Percentiles rank a stretch among this genome's conserved stretches.
These are phyloP conservation scores for Dascillus cervinus DNA, from an alignment of 2,888 invertebrate genomes.

Conservation along the genomic window DNA sequence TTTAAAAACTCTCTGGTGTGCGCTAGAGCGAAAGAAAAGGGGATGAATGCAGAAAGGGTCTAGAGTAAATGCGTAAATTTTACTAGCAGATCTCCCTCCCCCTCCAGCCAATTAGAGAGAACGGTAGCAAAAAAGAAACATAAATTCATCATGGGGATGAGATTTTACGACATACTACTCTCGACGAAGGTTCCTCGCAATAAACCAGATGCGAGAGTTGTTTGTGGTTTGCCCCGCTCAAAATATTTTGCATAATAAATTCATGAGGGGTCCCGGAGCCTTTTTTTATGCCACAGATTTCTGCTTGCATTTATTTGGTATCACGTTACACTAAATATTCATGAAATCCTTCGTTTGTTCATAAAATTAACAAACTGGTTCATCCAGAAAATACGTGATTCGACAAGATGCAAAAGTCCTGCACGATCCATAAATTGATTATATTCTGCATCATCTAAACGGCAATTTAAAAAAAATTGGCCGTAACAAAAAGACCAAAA, in stretches of 20 bases:
- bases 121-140: conserved; percentile 23
- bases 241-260: conserved; percentile 28
- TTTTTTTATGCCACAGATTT: conserved; percentile 7
- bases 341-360: too few species aligned
- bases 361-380: too few species aligned
- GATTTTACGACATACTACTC: conserved; percentile 26
- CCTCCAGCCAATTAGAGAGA: conserved; percentile 24
- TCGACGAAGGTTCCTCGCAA: conserved; percentile 14
- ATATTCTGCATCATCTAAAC: too few species aligned
- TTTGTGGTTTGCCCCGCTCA: conserved; percentile 22
- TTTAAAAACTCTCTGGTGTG: conserved; percentile 24
- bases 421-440: too few species aligned
- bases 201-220: conserved; percentile 20
- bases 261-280: conserved; percentile 7
- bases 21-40: conserved; percentile 21
- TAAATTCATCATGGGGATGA: conserved; percentile 26
- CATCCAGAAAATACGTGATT: too few species aligned
- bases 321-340: conserved; percentile 1
- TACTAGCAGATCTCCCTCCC: conserved; percentile 21
- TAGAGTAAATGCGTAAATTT: conserved; percentile 24
- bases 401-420: too few species aligned
- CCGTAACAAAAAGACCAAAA: too few species aligned
- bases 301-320: conserved; percentile 11
- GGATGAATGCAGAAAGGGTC: conserved; percentile 17
- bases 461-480: too few species aligned